Base-by-base conservation (phyloP, 1,140 invertebrate species). In the Nomia melanderi region DNA sequence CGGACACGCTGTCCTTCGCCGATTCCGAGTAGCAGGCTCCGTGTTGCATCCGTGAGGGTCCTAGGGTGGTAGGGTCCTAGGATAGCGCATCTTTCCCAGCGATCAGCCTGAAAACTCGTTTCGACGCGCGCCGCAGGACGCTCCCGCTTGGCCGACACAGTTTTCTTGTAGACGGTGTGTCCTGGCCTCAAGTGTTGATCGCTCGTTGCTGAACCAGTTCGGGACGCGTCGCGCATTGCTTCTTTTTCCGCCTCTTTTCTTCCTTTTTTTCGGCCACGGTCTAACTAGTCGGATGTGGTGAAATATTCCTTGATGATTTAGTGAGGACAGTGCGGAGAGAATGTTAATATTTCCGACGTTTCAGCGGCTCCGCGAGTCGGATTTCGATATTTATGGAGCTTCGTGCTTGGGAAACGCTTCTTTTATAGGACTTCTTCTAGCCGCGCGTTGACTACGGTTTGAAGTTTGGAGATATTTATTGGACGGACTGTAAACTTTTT, bases 61-160 rank as follows among this genome's bases (percentile, higher is more conserved):
- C 31, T 66, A 41, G 14, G 1, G 25, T 27, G 1, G 17, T 8
- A 9, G 44, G 39, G 29, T 36, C 64, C n/a, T 9, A 44, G 57
- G 53, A 67, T 36, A 17, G 54, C 31, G 50, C 36, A 69, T 70
- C 44, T 53, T 70, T 53, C 44, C 74, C 66, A 70, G 17, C 74
- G 56, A 27, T 67, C 64, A 20, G 23, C 1, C 53, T 60, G 73
- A 29, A 77, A 77, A 77, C 75, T 71, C 67, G 75, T 77, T 71
- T 63, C 20, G 57, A 33, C 57, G 56, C 57, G 67, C 67, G 67
- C 67, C 44, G 27, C 54, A 23, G 67, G 57, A 71, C 75, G 67
- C 31, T 70, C 12, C n/a, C 23, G 14, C 29, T 56, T 39, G 44
- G 3, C 63, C 63, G 65, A n/a, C 65, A 69, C 65, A 29, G 31